phyloP scores from a whole-genome alignment of 1,140 invertebrate species.

The Chymomyza costata region DNA sequence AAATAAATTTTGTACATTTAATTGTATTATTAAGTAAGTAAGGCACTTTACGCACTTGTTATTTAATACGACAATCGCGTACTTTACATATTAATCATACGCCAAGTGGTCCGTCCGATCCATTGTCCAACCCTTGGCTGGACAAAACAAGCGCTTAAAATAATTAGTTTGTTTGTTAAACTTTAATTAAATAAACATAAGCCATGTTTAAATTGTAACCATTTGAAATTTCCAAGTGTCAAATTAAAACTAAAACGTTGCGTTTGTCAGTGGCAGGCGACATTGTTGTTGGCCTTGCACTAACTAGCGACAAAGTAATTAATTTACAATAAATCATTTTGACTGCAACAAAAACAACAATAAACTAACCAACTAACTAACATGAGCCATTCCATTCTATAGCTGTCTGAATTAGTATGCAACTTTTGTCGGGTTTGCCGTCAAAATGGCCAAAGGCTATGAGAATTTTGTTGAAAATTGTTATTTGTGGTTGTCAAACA shows the following conservation, averaged over 20 bases:
- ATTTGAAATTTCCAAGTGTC: too few species aligned
- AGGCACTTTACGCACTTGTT: too few species aligned
- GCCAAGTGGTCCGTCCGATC: constrained; percentile 51
- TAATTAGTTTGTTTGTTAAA: constrained; percentile 66
- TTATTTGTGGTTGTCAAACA: constrained; percentile 40
- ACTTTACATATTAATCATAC: constrained; percentile 51
- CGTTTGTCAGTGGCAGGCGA: constrained; percentile 41
- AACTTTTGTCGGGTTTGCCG: too few species aligned
- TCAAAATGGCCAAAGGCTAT: too few species aligned
- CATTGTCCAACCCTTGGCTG: too few species aligned
- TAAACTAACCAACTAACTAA: constrained; percentile 23
- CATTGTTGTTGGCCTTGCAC: too few species aligned
- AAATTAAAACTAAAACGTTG: too few species aligned
- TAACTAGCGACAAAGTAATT: constrained; percentile 60
- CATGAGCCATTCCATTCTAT: neutral
- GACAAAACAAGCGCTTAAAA: constrained; percentile 30
- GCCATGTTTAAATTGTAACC: too few species aligned
- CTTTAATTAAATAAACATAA: constrained; percentile 62
- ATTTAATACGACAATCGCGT: too few species aligned
- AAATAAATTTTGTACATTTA: constrained; percentile 29
- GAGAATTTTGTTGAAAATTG: constrained; percentile 18
- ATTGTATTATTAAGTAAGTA: too few species aligned
- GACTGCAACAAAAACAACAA: too few species aligned
- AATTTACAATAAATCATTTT: constrained; percentile 53
- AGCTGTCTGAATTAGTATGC: too few species aligned